Evolutionary conservation across 2,113 vertebrate species (phyloP).

Genomic region (Amia ocellicauda): DNA sequence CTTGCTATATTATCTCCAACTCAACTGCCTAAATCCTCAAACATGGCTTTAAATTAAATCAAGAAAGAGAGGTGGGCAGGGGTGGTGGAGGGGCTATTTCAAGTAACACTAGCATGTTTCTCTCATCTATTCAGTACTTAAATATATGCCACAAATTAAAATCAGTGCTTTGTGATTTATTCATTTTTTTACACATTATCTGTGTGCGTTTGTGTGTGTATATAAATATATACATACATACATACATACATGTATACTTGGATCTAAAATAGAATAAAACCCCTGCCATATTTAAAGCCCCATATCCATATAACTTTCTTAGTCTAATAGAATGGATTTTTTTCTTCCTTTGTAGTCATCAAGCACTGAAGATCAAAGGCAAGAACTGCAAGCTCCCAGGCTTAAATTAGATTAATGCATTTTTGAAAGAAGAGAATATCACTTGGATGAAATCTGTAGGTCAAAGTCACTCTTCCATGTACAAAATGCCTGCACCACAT

Average conservation of each 20-base stretch:
- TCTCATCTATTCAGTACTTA: background rate
- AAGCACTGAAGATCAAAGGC: constrained; percentile 60
- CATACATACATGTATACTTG: too few species aligned
- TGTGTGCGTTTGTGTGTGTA: too few species aligned
- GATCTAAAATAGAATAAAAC: too few species aligned
- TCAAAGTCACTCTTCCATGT: constrained; percentile 39
- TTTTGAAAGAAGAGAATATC: constrained; percentile 61
- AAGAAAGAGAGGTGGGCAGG: background rate
- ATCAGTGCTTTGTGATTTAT: too few species aligned
- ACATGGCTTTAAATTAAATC: constrained; percentile 25
- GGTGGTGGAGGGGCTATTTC: background rate
- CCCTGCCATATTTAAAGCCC: constrained; percentile 22
- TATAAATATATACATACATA: too few species aligned
- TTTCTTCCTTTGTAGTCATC: constrained; percentile 45
- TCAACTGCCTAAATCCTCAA: constrained; percentile 28
- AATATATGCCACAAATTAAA: too few species aligned
- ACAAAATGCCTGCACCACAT: constrained; percentile 10
- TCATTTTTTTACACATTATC: too few species aligned
- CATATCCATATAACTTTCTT: constrained; percentile 30
- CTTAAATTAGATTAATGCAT: constrained; percentile 65
- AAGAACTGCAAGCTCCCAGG: constrained; percentile 43
- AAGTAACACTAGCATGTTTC: background rate
- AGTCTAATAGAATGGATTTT: constrained; percentile 21
- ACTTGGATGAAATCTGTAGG: constrained; percentile 57
- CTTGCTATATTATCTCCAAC: constrained; percentile 14